Base-by-base conservation (phyloP, 2,797 vertebrate genomes). In the Enteromius thamalakanensis region DNA sequence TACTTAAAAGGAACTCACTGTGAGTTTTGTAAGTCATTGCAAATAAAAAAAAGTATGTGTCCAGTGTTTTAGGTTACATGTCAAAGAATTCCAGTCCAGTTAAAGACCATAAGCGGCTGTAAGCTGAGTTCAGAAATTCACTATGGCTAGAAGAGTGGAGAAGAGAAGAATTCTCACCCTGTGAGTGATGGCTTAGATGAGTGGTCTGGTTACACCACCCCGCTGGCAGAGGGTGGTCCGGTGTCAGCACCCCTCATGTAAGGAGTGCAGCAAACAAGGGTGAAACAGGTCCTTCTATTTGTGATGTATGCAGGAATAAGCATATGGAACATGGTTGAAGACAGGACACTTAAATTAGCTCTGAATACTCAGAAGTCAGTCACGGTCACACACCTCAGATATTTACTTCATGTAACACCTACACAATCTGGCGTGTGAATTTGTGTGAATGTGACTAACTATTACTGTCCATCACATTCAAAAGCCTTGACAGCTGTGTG, bases 11-110 rank as follows among this genome's bases (percentile, higher is more conserved):
- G 37, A 80, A 80, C 37, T 64, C 29, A 42, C 40, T 74, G 23
- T 7, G 4, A 65, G 26, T 84, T 85, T 82, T 23, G 0, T 51
- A 78, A 85, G 67, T 82, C 14, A 26, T 40, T 76, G 79, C 23
- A 86, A 79, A 37, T 34, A 47, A 60, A 49, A 67, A 72, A 47
- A 55, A 67, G 40, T 6, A 5, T 42, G 32, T 7, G 10, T 45
- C 17, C 11, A 10, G 79, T 79, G 82, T 79, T 88, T 82, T 51
- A 84, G n/a, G 60, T 87, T 87, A 84, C 81, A 84, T 3, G 19
- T 42, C 75, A 21, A 58, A 76, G 26, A 77, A 60, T 68, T 58
- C 4, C 3, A 58, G 14, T 77, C 34, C 29, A 34, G 23, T 23
- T 47, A 32, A 40, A 40, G 15, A 23, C 45, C 23, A 34, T 15